Base-by-base conservation (phyloP, 2,888 invertebrate genomes). In the Petrophora chlorosata region DNA sequence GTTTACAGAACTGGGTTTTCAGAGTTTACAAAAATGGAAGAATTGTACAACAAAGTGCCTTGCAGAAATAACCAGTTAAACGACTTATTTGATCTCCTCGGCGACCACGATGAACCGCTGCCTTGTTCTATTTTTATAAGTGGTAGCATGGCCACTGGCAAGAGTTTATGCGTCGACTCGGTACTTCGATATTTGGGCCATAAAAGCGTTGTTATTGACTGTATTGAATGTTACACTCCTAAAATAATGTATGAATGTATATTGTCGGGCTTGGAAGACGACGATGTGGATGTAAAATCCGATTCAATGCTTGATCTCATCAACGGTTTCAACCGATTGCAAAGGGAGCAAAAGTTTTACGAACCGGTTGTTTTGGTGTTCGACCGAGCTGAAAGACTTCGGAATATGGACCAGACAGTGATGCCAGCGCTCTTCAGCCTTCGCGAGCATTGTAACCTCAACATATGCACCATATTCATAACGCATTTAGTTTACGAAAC, bases 91-190 rank as follows among this genome's bases (percentile, higher is more conserved):
- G 83, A 89, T 67, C 77, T 92, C 40, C 76, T 92, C 10, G 92
- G 92, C 1, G 86, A 91, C 54, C 70, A 77, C 36, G 91, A 92
- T 56, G 94, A 94, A 73, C 91, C 92, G 12, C 87, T 94, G 70
- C 94, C 94, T 12, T 88, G 92, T 59, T 92, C 93, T 59, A 82
- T 97, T 65, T 96, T 95, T 85, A 66, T 97, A 41, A 94, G 94
- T 76, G 97, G 97, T n/a, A 94, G 94, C 74, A 93, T 95, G 60
- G 94, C 95, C 5, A 95, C 95, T 13, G 97, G 97, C 16, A 98
- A 98, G 90, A 93, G 94, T n/a, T 78, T 94, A 10, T 91, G 96
- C 46, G 76, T 95, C 3, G 90, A 90, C 40, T 85, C 91, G 5
- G 80, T 95, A 7, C 77, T 97, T 2, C 71, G 87, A 25, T 79